Evolutionary conservation across 2,113 vertebrate species (phyloP), one percentile per base, ranked within the genome.

Genomic region (Romanogobio albipinnatus): DNA sequence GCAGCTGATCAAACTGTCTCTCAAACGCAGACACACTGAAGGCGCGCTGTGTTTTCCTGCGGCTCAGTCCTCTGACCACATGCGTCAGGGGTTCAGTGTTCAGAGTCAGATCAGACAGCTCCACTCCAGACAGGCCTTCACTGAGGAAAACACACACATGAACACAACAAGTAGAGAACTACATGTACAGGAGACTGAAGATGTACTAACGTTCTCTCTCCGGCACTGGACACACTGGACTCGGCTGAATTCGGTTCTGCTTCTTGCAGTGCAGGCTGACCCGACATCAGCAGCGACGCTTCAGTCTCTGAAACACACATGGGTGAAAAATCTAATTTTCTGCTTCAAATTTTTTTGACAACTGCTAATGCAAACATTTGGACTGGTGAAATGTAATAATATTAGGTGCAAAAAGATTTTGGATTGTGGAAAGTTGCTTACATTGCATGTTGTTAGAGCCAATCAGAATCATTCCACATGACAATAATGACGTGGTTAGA

Each of bases 31-130:
- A 88, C 11, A 88, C 78, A 36, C 76, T 88, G 59, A 88, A 82
- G 56, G n/a, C 62, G 6, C 43, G 77, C n/a, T 75, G 77, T 0
- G 85, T 71, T 53, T 83, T 82, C 43, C 62, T 86, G 45, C 87
- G 87, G n/a, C 85, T 88, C 78, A 88, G 53, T 14, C 82, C 78
- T 19, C 64, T 47, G 64, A 88, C 61, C 53, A 86, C 15, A 24
- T 86, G 82, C 7, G 77, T 88, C 62, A 88, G 78, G 26, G 87
- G 85, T 43, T 88, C 90, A 39, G 91, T 75, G 0, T 93, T 91
- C 61, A 94, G 11, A 73, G 93, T 92, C 68, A 94, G 14, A 75
- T 95, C 92, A 36, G 93, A 88, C 51, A 95, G 85, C 51, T 94
- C 93, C 66, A 93, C 81, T 13, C 82, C 89, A 7, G 91, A 93